Evolutionary conservation across 2,113 vertebrate species (phyloP), one percentile per base, ranked within the genome.

Genomic region (Aythya baeri): DNA sequence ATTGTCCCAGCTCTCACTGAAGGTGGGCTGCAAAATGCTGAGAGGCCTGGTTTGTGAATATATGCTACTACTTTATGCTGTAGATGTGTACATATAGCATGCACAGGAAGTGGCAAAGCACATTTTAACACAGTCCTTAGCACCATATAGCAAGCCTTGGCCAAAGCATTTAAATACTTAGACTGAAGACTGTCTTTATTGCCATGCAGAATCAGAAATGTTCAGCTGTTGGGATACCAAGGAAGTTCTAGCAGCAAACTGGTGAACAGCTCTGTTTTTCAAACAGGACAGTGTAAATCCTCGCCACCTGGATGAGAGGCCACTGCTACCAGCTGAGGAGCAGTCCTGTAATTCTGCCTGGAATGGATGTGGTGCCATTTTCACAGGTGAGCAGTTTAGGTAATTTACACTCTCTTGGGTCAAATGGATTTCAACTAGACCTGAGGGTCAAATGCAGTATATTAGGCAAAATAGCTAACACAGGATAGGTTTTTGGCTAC

Each of bases 111-210:
- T 32, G 13, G 15, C 55, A 91, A 82, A 58, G 21, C n/a, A 54
- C 10, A 2, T 21, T 7, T 2, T 18, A 26, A 27, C 7, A 1
- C 0, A 1, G 31, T n/a, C 50, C 58, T 43, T 23, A 13, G 22
- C 54, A 62, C 23, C 72, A 61, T 34, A 25, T 8, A 15, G 26
- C 13, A 65, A 59, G 25, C 29, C 43, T 81, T 67, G 32, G 44
- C 12, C 63, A 67, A 75, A 84, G 57, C 41, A 34, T 50, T 75
- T 44, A n/a, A 75, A 46, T 32, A 7, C 29, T 22, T 57, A 84
- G 41, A 49, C 11, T 36, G n/a, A 36, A 54, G 82, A 46, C 46
- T 84, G 21, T 50, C 55, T 25, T 52, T 38, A 11, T 55, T 66
- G 36, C 36, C 44, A 5, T 25, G 67, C 36, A 59, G 36, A 20